A percentile compares a stretch with the other conserved stretches of the same genome.
Evolutionary conservation across 2,113 vertebrate genomes (phyloP).

Genomic region (Enhydra lutris): DNA sequence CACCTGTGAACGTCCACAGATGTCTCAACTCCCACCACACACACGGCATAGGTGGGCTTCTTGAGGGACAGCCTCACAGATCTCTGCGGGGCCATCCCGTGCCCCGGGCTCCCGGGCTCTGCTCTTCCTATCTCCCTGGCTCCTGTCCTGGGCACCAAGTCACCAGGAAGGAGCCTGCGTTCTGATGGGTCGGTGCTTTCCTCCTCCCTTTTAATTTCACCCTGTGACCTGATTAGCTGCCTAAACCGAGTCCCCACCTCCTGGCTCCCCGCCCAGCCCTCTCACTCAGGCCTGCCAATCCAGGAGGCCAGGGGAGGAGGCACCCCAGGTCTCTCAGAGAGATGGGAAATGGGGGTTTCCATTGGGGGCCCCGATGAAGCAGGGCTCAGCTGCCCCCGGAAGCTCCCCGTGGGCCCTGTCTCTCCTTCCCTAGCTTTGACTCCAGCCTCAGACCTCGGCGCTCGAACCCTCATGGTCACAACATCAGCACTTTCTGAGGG

Average conservation of each 20-base stretch:
- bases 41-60: slow-evolving; percentile 58
- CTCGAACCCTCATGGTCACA: fast-evolving
- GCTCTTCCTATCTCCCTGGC: neutral
- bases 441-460: neutral
- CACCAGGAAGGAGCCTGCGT: neutral
- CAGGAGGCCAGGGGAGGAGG: neutral
- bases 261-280: slow-evolving; percentile 45
- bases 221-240: slow-evolving; percentile 67
- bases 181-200: neutral
- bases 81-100: slow-evolving; percentile 66
- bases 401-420: fast-evolving
- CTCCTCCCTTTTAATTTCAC: slow-evolving; percentile 77
- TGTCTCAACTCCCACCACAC: slow-evolving; percentile 75
- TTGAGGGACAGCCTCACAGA: slow-evolving; percentile 72
- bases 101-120: neutral
- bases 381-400: neutral
- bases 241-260: slow-evolving; percentile 75
- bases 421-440: neutral
- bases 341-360: neutral
- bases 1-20: slow-evolving; percentile 72
- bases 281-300: slow-evolving; percentile 4
- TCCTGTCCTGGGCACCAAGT: slow-evolving; percentile 1
- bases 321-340: neutral
- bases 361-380: fast-evolving
- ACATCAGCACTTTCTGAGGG: neutral